Base-by-base conservation (phyloP, 1,140 invertebrate species). In the Drosophila virilis region DNA sequence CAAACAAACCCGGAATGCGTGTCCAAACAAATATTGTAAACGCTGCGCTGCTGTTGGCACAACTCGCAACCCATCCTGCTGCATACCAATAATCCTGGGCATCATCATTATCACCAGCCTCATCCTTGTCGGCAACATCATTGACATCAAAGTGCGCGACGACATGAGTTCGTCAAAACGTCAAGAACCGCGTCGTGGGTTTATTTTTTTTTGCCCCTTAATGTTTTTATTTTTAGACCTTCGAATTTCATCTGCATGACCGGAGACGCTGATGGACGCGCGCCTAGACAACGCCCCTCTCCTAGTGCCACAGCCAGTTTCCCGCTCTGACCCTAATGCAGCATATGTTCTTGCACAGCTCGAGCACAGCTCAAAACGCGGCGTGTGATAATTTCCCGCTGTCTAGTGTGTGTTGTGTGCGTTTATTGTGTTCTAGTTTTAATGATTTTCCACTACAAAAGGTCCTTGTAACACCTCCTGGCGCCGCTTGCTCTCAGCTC, bases 161-260 rank as follows among this genome's bases (percentile, higher is more conserved):
- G 80, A 84, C 84, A 89, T 54, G 51, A 86, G 82, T 86, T 79
- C 83, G 78, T 86, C 82, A 86, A 86, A 85, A 78, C 62, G 64
- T 73, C 54, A 65, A 79, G 67, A 57, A 65, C 37, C 17, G 54
- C 73, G 60, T 74, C 76, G 74, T 10, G 51, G 68, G 33, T 42
- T 70, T 67, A 42, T 42, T 32, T 62, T 35, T 12, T 12, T 13
- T 33, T n/a, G 15, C 32, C 8, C 42, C n/a, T 46, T 52, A 59
- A 10, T 7, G 10, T 32, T 60, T 69, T 81, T 88, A 89, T 88
- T 83, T 86, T 86, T 81, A 88, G 83, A 43, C 40, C 51, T 64
- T 68, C 60, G 22, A 52, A 73, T 72, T 72, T 75, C 57, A 72
- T 85, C 77, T 77, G 22, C 58, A 62, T 37, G 15, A 17, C 15